phyloP scores from a whole-genome alignment of 1,140 invertebrate species.

The Medauroidea extradentata region DNA sequence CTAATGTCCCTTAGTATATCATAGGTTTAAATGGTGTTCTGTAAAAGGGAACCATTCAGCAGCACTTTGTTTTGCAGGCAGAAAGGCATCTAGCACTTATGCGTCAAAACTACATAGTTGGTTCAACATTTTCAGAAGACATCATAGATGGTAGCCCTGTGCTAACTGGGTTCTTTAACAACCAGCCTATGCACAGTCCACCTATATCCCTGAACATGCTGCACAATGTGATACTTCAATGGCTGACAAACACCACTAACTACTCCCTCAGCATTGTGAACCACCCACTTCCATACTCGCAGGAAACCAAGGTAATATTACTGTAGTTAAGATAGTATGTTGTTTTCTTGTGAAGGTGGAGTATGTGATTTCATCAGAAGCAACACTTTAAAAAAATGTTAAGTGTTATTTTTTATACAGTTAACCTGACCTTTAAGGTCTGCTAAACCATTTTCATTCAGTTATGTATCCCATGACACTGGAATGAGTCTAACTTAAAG shows the following conservation, averaged over 20 bases:
- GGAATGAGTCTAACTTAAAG: no score
- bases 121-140: constrained; percentile 2
- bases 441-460: no score
- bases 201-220: constrained; percentile 43
- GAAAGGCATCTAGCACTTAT: not conserved
- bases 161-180: constrained; percentile 9
- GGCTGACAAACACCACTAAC: not conserved
- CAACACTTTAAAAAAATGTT: no score
- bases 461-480: no score
- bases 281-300: constrained; percentile 51
- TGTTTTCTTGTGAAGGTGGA: no score
- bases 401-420: no score
- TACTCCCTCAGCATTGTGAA: constrained; percentile 48
- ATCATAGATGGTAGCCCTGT: not conserved
- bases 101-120: constrained; percentile 7
- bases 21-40: no score
- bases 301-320: not conserved
- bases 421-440: no score
- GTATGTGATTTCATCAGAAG: no score
- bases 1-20: no score
- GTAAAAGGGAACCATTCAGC: no score
- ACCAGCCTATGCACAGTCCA: constrained; percentile 41
- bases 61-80: not conserved
- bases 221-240: constrained; percentile 43
- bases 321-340: not conserved